Percentiles rank a stretch among this genome's conserved stretches.
phyloP scores from a whole-genome alignment of 2,797 vertebrate genomes.

The Xenentodon cancila region DNA sequence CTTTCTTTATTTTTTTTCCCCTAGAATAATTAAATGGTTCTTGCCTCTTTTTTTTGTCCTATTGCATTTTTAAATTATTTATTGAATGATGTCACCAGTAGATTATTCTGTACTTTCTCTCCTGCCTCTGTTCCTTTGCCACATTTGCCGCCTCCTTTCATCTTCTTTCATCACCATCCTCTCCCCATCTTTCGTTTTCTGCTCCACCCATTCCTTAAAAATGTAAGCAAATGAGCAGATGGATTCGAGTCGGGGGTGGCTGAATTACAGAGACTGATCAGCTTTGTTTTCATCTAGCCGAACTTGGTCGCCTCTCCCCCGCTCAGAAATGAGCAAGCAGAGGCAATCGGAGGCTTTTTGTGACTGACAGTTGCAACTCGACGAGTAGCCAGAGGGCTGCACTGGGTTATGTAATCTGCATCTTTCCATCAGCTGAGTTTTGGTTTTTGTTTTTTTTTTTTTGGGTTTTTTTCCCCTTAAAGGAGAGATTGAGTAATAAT shows the following conservation, averaged over 20 bases:
- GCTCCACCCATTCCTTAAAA: conserved; percentile 22
- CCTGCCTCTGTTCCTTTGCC: conserved; percentile 22
- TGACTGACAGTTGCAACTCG: conserved; percentile 49
- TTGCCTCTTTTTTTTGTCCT: background rate
- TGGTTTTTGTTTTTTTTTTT: conserved; percentile 9
- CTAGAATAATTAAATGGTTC: background rate
- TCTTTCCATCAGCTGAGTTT: conserved; percentile 59
- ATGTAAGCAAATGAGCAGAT: conserved; percentile 14
- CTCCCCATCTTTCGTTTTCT: conserved; percentile 1
- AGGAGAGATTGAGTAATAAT: conserved; percentile 14
- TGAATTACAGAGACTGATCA: conserved; percentile 24
- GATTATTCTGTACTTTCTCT: conserved; percentile 12
- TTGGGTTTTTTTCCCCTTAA: background rate
- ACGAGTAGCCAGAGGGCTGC: conserved; percentile 33
- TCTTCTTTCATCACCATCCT: conserved; percentile 45
- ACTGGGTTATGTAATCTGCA: conserved; percentile 42
- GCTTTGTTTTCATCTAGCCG: background rate
- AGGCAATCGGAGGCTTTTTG: conserved; percentile 66
- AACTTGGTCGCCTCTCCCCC: no score
- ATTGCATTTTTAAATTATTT: background rate
- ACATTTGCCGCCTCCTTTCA: conserved; percentile 37
- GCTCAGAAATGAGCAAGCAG: conserved; percentile 55
- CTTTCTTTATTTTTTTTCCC: conserved; percentile 5
- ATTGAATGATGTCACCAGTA: conserved; percentile 26
- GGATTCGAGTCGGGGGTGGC: background rate